Evolutionary conservation across 2,888 invertebrate species (phyloP).

Genomic region (Drosophila antonietae): DNA sequence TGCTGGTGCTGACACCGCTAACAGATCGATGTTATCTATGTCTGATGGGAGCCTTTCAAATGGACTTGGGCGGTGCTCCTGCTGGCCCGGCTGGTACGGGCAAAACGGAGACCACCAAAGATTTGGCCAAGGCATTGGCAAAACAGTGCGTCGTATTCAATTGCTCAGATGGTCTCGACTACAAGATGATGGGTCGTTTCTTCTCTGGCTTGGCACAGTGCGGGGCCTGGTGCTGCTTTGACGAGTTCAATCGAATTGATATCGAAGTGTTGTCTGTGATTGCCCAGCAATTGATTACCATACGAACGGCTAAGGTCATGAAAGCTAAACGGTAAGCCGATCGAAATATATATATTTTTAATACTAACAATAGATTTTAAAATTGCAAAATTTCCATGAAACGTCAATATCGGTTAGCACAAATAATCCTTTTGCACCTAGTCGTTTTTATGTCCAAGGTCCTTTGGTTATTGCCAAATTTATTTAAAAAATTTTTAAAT

Average conservation of each 20-base stretch:
- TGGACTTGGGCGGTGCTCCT: slow-evolving; percentile 94
- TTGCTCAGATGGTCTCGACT: slow-evolving; percentile 91
- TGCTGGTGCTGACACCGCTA: slow-evolving; percentile 94
- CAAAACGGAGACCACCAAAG: slow-evolving; percentile 96
- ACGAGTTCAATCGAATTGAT: slow-evolving; percentile 96
- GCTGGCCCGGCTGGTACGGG: slow-evolving; percentile 96
- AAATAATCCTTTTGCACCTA: background rate
- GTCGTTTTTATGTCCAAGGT: background rate
- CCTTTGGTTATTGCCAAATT: too few relatives aligned
- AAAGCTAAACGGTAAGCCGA: slow-evolving; percentile 84
- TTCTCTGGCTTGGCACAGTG: slow-evolving; percentile 95
- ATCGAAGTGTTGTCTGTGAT: slow-evolving; percentile 96
- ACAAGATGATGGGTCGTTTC: slow-evolving; percentile 91
- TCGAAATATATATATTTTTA: background rate
- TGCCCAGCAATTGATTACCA: slow-evolving; percentile 95
- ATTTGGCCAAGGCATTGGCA: slow-evolving; percentile 93
- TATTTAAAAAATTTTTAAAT: too few relatives aligned
- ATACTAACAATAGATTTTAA: background rate
- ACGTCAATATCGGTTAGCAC: background rate
- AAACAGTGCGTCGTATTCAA: slow-evolving; percentile 97
- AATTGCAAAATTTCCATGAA: background rate
- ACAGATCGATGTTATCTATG: slow-evolving; percentile 95
- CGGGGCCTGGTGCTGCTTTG: slow-evolving; percentile 97
- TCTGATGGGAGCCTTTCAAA: slow-evolving; percentile 94
- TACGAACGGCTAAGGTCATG: slow-evolving; percentile 92